Percentiles rank a stretch among this genome's conserved stretches.
phyloP scores from a whole-genome alignment of 64 coral and sea anemone species.

The Catalaphyllia jardinei region DNA sequence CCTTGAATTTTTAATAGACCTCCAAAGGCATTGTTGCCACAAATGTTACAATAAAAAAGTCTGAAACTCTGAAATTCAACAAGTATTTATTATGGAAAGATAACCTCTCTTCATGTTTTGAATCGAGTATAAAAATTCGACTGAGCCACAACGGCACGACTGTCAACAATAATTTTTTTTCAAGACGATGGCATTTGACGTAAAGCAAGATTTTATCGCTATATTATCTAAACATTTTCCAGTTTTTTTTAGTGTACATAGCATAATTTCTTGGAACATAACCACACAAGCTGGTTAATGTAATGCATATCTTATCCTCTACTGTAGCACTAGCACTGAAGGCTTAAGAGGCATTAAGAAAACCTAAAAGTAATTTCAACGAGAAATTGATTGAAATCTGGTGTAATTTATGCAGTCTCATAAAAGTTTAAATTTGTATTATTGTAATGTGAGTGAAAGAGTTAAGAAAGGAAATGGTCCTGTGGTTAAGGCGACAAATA shows the following conservation, averaged over 20 bases:
- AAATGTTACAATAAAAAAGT: background rate
- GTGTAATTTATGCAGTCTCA: background rate
- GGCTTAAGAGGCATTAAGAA: background rate
- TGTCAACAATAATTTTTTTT: background rate
- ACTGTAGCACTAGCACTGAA: background rate
- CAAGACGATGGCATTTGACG: background rate
- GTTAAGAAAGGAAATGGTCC: conserved; percentile 10
- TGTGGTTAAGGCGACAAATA: conserved; percentile 26
- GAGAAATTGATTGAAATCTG: background rate
- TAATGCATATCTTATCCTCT: background rate
- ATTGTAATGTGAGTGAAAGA: background rate
- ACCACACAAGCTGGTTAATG: background rate
- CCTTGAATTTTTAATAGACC: background rate
- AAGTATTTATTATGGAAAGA: background rate
- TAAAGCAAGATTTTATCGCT: background rate
- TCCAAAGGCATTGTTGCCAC: background rate
- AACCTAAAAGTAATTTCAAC: background rate
- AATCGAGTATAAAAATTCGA: background rate
- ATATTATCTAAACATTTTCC: background rate
- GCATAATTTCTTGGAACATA: background rate
- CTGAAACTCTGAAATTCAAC: background rate
- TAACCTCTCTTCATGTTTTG: background rate
- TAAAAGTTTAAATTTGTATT: conserved; percentile 41
- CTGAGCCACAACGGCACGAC: background rate
- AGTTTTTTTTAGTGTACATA: background rate